These are phyloP conservation scores for Sarcoramphus papa DNA, from an alignment of 2,797 vertebrate genomes.

Conservation along the genomic window DNA sequence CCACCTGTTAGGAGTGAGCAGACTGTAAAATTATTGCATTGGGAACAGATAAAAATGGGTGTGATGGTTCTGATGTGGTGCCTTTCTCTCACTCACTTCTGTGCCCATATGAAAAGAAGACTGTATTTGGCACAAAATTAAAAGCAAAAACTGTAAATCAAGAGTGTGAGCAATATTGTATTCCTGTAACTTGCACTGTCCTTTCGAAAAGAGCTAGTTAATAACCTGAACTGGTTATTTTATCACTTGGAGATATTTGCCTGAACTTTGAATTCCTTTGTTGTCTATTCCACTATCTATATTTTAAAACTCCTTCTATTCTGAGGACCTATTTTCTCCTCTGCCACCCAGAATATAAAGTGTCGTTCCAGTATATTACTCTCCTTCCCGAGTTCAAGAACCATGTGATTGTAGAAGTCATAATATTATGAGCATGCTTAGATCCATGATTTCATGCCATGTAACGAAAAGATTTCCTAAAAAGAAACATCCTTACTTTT, in stretches of 20 bases:
- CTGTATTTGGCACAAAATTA: neutral
- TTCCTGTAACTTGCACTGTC: neutral
- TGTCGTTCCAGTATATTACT: neutral
- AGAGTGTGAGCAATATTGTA: neutral
- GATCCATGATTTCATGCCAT: neutral
- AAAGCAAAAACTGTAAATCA: neutral
- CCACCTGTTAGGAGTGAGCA: conserved; percentile 2
- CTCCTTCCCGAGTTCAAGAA: neutral
- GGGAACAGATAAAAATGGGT: neutral
- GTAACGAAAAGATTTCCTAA: neutral
- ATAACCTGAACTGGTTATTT: neutral
- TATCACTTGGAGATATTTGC: neutral
- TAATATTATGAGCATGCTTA: neutral
- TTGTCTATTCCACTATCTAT: neutral
- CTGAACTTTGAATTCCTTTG: neutral
- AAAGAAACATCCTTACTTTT: neutral
- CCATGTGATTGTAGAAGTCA: neutral
- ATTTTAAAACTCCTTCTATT: neutral
- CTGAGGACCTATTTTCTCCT: neutral
- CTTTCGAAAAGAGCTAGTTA: neutral
- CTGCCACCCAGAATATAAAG: neutral
- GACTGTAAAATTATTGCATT: neutral
- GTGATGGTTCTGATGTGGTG: neutral
- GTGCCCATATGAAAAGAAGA: neutral
- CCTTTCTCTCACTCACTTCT: neutral